Percentiles rank a stretch among this genome's conserved stretches.
Conservation (phyloP, 2,797 vertebrate species). For the Hafferia zeledoni region DNA sequence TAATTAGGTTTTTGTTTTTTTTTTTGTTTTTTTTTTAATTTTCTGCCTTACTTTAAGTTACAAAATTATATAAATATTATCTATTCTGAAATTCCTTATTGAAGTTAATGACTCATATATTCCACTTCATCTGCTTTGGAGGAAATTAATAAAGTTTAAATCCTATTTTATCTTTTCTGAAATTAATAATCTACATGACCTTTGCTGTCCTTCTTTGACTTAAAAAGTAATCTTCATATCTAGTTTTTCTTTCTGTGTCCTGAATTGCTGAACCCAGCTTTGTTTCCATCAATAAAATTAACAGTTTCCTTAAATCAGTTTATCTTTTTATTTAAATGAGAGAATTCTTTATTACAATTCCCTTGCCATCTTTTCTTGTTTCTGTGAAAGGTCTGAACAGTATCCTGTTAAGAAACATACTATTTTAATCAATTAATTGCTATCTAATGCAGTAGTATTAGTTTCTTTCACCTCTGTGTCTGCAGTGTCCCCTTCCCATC, state of each 20-base stretch:
- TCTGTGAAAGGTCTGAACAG: not conserved
- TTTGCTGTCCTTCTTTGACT: not conserved
- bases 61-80: not conserved
- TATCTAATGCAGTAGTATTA: not conserved
- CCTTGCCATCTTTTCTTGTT: not conserved
- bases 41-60: not conserved
- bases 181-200: not conserved
- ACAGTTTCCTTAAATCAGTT: not conserved
- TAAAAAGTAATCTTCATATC: not conserved
- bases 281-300: not conserved
- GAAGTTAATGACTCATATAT: not conserved
- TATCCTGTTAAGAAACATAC: not conserved
- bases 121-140: not conserved
- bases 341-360: not conserved
- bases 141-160: slow-evolving; percentile 12
- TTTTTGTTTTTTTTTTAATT: not conserved
- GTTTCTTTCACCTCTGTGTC: not conserved
- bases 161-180: slow-evolving; percentile 2
- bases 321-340: not conserved
- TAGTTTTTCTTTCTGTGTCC: not conserved
- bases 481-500: not conserved
- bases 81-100: not conserved
- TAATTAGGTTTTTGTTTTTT: too few relatives aligned
- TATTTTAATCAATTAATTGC: not conserved
- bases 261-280: not conserved